Evolutionary conservation across 37 sponge, comb jelly and placozoan genomes (phyloP).

Genomic region (Mnemiopsis leidyi): DNA sequence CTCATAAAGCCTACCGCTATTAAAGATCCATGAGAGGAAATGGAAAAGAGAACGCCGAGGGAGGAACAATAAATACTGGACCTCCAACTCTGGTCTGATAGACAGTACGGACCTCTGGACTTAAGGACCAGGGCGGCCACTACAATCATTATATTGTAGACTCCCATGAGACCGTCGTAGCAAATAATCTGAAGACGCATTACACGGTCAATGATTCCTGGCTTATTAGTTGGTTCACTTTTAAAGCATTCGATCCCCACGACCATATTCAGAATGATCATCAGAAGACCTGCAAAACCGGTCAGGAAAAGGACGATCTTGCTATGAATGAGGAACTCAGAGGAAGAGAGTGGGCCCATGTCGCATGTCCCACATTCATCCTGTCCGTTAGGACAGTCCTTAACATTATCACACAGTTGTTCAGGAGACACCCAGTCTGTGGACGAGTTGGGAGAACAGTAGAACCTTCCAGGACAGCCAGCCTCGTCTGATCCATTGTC

Average conservation of each 20-base stretch:
- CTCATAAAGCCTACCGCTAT: conserved; percentile 7
- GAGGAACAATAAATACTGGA: neutral
- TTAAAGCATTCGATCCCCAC: neutral
- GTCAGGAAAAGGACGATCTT: neutral
- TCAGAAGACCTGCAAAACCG: neutral
- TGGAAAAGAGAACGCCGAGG: conserved; percentile 3
- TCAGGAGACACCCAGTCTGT: neutral
- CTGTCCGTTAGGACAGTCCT: conserved; percentile 52
- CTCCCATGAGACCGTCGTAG: conserved; percentile 31
- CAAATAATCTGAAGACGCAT: neutral
- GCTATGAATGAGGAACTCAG: neutral
- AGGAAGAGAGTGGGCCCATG: too few species aligned
- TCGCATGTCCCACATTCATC: too few species aligned
- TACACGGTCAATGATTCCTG: neutral
- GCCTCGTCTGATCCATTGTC: too few species aligned
- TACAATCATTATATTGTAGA: neutral
- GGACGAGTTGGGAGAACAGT: too few species aligned
- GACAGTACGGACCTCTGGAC: neutral
- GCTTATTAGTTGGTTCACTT: neutral
- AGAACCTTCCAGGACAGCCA: neutral
- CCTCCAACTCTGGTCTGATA: neutral
- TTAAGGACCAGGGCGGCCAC: neutral
- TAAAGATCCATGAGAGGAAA: conserved; percentile 41
- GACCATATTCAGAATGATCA: neutral
- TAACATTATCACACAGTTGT: conserved; percentile 2